phyloP scores from a whole-genome alignment of 2,888 invertebrate species.

The Tanypteryx hageni region DNA sequence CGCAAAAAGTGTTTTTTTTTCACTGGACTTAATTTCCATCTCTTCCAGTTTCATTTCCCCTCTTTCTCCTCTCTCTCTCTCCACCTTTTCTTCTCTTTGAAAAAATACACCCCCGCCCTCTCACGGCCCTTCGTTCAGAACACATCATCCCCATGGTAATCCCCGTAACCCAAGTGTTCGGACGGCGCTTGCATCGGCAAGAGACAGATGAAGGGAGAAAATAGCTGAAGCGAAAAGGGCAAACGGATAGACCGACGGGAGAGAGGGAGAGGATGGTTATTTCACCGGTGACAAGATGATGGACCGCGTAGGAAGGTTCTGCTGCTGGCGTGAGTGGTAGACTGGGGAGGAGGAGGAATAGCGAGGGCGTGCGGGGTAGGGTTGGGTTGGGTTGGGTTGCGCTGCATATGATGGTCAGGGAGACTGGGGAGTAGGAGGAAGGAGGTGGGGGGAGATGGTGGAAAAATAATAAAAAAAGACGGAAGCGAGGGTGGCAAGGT shows the following conservation, averaged over 20 bases:
- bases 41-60: background rate
- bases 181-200: constrained; percentile 21
- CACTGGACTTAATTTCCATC: constrained; percentile 12
- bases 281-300: constrained; percentile 60
- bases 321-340: constrained; percentile 27
- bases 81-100: background rate
- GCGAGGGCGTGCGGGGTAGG: background rate
- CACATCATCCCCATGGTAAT: constrained; percentile 21
- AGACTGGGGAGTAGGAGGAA: background rate
- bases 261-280: constrained; percentile 34
- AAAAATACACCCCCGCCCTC: background rate
- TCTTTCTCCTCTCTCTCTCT: background rate
- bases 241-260: constrained; percentile 22
- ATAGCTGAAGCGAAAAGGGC: background rate
- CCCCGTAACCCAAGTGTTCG: background rate
- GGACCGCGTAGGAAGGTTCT: constrained; percentile 37
- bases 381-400: background rate
- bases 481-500: background rate
- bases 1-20: background rate
- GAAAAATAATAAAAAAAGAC: background rate
- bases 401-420: background rate
- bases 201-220: constrained; percentile 45
- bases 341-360: background rate
- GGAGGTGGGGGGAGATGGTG: background rate
- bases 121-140: background rate